Percentiles rank a stretch among this genome's conserved stretches.
Evolutionary conservation across 2,888 invertebrate genomes (phyloP).

Genomic region (Drosophila peninsularis): DNA sequence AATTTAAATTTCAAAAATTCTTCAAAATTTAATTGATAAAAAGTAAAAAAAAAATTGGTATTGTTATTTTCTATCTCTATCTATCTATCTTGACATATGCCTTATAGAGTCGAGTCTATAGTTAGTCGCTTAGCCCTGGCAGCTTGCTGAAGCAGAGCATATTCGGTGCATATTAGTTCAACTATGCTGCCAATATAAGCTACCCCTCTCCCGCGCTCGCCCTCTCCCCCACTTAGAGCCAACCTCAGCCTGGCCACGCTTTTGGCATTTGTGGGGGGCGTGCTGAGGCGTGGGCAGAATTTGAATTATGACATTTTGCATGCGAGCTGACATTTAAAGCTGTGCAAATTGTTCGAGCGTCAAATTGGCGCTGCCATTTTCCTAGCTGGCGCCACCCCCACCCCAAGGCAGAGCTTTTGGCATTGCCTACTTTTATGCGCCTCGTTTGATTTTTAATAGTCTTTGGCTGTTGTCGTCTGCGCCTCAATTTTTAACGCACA

Average conservation of each 20-base stretch:
- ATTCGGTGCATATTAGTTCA: slow-evolving; percentile 17
- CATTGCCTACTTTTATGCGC: slow-evolving; percentile 74
- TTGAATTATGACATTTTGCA: slow-evolving; percentile 79
- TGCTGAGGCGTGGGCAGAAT: slow-evolving; percentile 25
- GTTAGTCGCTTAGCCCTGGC: slow-evolving; percentile 9
- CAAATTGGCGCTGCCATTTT: slow-evolving; percentile 74
- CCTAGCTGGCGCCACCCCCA: neutral
- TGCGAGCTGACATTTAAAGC: slow-evolving; percentile 78
- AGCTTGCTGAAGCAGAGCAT: slow-evolving; percentile 7
- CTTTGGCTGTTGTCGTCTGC: slow-evolving; percentile 44
- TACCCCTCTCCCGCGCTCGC: neutral
- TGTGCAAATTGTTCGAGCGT: slow-evolving; percentile 80
- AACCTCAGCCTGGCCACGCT: slow-evolving; percentile 43
- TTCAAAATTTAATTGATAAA: too few relatives aligned
- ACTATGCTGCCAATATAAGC: slow-evolving; percentile 3
- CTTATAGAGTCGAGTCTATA: too few relatives aligned
- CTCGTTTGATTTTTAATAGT: slow-evolving; percentile 74
- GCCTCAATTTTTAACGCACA: slow-evolving; percentile 73
- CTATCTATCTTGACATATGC: too few relatives aligned
- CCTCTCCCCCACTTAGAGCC: neutral
- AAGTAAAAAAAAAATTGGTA: too few relatives aligned
- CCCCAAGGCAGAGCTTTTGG: slow-evolving; percentile 2
- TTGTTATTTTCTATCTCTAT: too few relatives aligned
- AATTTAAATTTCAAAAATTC: too few relatives aligned
- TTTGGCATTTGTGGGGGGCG: slow-evolving; percentile 17